Conservation (phyloP, 2,113 vertebrate species). For the Hydrolagus affinis region DNA sequence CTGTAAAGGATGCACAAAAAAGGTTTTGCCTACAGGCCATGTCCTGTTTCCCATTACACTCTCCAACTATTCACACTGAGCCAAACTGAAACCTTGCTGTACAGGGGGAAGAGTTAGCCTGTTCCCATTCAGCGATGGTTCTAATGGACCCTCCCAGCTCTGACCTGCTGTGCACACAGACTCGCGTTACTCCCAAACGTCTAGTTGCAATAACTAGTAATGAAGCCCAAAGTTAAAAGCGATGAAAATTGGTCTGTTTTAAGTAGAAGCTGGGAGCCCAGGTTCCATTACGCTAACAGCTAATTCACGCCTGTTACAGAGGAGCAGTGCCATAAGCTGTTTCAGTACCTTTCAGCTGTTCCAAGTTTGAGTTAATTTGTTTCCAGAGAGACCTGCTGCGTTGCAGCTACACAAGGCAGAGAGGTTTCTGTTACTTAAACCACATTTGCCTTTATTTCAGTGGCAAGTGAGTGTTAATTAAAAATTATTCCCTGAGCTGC, state of each 20-base stretch:
- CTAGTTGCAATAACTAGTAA: neutral
- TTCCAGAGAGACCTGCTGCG: slow-evolving; percentile 17
- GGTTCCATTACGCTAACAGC: neutral
- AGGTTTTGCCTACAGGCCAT: neutral
- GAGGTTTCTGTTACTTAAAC: slow-evolving; percentile 2
- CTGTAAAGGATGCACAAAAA: neutral
- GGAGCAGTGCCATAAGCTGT: neutral
- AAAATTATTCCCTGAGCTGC: neutral
- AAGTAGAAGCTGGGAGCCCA: neutral
- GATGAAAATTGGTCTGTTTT: neutral
- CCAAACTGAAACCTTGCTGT: slow-evolving; percentile 9
- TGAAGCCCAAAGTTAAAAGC: neutral
- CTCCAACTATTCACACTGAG: slow-evolving; percentile 7
- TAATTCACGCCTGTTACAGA: neutral
- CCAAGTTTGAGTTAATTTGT: slow-evolving; percentile 1
- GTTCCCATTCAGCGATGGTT: neutral
- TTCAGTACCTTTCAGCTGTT: neutral
- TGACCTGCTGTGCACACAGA: neutral
- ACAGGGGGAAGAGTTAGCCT: neutral
- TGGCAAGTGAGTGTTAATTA: slow-evolving; percentile 4
- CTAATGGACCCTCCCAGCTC: neutral
- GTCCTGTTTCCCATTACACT: slow-evolving; percentile 23
- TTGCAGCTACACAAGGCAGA: slow-evolving; percentile 11
- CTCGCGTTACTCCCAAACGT: neutral
- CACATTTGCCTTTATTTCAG: neutral